A percentile compares a stretch with the other conserved stretches of the same genome.
phyloP scores from a whole-genome alignment of 2,888 invertebrate species.

The Boloria euphrosyne region DNA sequence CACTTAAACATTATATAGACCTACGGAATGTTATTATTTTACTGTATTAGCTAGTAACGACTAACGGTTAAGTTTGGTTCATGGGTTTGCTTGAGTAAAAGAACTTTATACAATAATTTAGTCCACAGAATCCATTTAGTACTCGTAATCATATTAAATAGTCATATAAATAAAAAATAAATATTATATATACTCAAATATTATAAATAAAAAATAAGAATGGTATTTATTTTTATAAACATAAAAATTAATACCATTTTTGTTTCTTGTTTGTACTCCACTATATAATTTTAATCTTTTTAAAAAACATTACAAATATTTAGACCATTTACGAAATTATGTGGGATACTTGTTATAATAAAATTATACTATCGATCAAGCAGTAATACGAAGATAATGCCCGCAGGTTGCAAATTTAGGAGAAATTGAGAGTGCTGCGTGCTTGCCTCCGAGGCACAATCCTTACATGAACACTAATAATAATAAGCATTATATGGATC shows the following conservation, averaged over 20 bases:
- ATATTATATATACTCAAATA: too few species aligned
- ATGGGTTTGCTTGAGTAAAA: too few species aligned
- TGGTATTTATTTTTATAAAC: too few species aligned
- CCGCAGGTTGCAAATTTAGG: constrained; percentile 76
- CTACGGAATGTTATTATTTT: constrained; percentile 45
- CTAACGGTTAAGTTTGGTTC: constrained; percentile 29
- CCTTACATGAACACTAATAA: constrained; percentile 65
- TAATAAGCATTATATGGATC: constrained; percentile 62
- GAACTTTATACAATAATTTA: too few species aligned
- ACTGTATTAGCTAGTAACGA: constrained; percentile 28
- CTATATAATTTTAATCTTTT: neutral
- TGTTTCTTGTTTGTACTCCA: too few species aligned
- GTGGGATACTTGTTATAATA: constrained; percentile 63
- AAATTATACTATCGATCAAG: constrained; percentile 78
- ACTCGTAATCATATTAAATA: neutral
- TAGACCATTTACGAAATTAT: constrained; percentile 47
- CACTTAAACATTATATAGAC: constrained; percentile 40
- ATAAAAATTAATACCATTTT: too few species aligned
- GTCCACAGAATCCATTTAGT: neutral
- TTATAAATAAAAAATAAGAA: too few species aligned
- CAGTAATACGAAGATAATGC: constrained; percentile 71
- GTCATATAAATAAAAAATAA: too few species aligned
- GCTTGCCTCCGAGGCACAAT: constrained; percentile 64
- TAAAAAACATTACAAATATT: constrained; percentile 1
- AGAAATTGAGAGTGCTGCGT: constrained; percentile 74